Base-by-base conservation (phyloP, 64 coral and sea anemone genomes). In the Stichodactyla helianthus region DNA sequence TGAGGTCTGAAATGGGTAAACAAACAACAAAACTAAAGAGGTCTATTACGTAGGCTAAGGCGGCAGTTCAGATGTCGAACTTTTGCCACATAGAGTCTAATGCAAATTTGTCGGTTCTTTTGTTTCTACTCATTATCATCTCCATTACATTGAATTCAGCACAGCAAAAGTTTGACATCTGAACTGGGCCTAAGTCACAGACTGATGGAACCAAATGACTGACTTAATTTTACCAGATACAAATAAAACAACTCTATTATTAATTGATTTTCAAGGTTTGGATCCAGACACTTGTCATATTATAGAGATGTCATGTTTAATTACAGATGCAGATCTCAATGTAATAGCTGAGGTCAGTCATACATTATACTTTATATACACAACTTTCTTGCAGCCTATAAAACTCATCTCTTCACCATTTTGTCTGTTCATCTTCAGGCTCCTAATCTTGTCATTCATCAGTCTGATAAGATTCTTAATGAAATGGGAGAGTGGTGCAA, bases 261-360 rank as follows among this genome's bases (percentile, higher is more conserved):
- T 13, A 50, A 28, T 16, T 80, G 20, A 85, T 55, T 64, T 26
- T 82, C 27, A 57, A 99, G 97, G 97, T 44, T 79, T 99, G 51
- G 88, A 99, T 88, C 54, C 90, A 77, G 74, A 93, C 2, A 93
- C 63, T 58, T 94, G 93, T 79, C 90, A 99, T 56, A 99, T 99
- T 57, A 90, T 99, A 88, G 97, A 99, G 87, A 99, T 99, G 85
- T 93, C 97, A 28, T 99, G 97, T 58, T 65, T 99, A 60, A 87
- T 99, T 35, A 99, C 93, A 90, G 97, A 99, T 92, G 88, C 62
- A 74, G 80, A 99, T 51, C 83, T 99, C 53, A 99, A 99, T 57
- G 62, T 99, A 58, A 62, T 99, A 81, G 90, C 90, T 79, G 93
- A 95, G 93, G 97, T 99, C 82, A 61, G 55, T 22, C 19, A 18